These are phyloP conservation scores for Ceratosolen fusciceps DNA, from an alignment of 1,140 invertebrate species.

Conservation along the genomic window DNA sequence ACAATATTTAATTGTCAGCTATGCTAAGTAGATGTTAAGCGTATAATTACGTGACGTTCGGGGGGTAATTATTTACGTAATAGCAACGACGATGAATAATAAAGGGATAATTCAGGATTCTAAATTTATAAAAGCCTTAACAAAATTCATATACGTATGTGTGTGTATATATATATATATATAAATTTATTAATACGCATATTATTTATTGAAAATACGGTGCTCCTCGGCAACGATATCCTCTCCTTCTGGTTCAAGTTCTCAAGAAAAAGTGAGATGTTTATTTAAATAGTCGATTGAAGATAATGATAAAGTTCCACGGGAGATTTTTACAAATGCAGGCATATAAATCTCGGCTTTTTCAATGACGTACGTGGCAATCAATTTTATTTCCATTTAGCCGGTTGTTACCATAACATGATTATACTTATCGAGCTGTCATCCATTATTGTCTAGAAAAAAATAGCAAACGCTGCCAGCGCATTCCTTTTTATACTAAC, in stretches of 20 bases:
- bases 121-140: too few relatives aligned
- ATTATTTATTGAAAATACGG: too few relatives aligned
- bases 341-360: background rate
- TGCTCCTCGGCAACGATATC: too few relatives aligned
- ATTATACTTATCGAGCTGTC: background rate
- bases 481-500: background rate
- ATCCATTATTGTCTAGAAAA: background rate
- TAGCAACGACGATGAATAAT: too few relatives aligned
- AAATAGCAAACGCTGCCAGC: background rate
- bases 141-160: too few relatives aligned
- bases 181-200: too few relatives aligned
- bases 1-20: background rate
- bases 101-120: too few relatives aligned
- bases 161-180: too few relatives aligned
- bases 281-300: background rate
- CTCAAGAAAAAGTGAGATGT: background rate
- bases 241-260: background rate
- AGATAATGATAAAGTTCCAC: background rate
- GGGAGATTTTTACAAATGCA: background rate
- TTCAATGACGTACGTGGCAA: background rate
- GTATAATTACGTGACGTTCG: too few relatives aligned
- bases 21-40: too few relatives aligned
- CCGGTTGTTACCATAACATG: background rate
- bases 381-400: slow-evolving; percentile 1
- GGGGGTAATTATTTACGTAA: too few relatives aligned